Conservation (phyloP, 2,113 vertebrate species). For the Phrynosoma platyrhinos region DNA sequence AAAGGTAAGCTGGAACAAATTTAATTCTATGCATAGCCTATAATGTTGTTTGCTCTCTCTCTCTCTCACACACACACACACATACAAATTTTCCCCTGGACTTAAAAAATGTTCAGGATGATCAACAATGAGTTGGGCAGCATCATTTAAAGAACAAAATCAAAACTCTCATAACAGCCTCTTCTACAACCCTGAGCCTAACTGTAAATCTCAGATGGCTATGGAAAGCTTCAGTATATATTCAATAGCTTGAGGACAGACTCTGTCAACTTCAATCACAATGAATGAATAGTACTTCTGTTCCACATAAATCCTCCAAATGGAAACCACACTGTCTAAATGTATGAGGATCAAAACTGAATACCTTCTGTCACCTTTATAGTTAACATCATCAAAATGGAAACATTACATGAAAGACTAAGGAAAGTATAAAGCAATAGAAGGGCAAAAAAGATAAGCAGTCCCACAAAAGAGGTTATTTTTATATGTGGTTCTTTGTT, state of each 20-base stretch:
- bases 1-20: neutral
- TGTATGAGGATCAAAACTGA: constrained; percentile 1
- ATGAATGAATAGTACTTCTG: neutral
- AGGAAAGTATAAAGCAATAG: neutral
- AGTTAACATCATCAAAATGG: neutral
- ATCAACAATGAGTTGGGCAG: neutral
- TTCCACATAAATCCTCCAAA: neutral
- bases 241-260: neutral
- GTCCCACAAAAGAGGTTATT: neutral
- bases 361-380: constrained; percentile 1
- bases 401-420: neutral
- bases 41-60: neutral
- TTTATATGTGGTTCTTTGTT: neutral
- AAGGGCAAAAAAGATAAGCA: neutral
- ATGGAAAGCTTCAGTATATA: neutral
- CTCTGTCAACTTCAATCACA: constrained; percentile 15
- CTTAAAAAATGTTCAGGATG: neutral
- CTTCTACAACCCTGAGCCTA: neutral
- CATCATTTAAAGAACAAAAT: neutral
- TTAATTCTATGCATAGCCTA: neutral
- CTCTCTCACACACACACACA: too few relatives aligned
- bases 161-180: neutral
- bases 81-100: too few relatives aligned
- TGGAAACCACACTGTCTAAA: neutral
- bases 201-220: constrained; percentile 6